Percentiles rank a stretch among this genome's conserved stretches.
Evolutionary conservation across 2,888 invertebrate species (phyloP).

Genomic region (Lochmaea capreae): DNA sequence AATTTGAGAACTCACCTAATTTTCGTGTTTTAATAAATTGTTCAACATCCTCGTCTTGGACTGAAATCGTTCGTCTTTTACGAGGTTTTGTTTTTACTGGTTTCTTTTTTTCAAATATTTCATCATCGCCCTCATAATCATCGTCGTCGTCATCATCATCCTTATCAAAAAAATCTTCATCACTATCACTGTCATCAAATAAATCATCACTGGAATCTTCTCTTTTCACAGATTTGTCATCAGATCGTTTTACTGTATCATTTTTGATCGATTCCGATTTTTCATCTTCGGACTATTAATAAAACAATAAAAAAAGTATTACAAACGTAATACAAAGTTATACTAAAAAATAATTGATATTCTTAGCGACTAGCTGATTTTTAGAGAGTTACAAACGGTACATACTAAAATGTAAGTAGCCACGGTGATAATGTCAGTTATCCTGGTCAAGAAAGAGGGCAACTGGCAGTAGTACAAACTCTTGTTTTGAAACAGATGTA

Average conservation of each 20-base stretch:
- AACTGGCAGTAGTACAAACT: too few species aligned
- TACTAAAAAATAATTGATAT: too few species aligned
- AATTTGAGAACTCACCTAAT: conserved; percentile 37
- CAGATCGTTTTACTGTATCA: neutral
- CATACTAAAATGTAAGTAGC: too few species aligned
- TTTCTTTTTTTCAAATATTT: conserved; percentile 19
- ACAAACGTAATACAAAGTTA: neutral
- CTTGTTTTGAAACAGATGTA: too few species aligned
- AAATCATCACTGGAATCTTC: conserved; percentile 11
- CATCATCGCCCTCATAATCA: conserved; percentile 20
- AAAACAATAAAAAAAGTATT: neutral
- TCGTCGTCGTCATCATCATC: conserved; percentile 23
- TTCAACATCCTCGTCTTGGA: conserved; percentile 40
- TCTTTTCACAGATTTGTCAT: neutral
- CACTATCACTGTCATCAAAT: conserved; percentile 11
- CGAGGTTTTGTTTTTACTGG: conserved; percentile 14
- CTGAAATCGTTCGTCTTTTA: conserved; percentile 27
- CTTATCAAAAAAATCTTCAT: conserved; percentile 24
- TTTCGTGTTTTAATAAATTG: conserved; percentile 46
- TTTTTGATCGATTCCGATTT: conserved; percentile 10
- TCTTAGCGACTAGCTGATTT: too few species aligned
- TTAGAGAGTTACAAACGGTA: too few species aligned
- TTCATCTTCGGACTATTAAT: conserved; percentile 21
- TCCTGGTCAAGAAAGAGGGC: too few species aligned
- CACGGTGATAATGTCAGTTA: too few species aligned